Evolutionary conservation across 2,888 invertebrate species (phyloP).

Genomic region (Arctia plantaginis): DNA sequence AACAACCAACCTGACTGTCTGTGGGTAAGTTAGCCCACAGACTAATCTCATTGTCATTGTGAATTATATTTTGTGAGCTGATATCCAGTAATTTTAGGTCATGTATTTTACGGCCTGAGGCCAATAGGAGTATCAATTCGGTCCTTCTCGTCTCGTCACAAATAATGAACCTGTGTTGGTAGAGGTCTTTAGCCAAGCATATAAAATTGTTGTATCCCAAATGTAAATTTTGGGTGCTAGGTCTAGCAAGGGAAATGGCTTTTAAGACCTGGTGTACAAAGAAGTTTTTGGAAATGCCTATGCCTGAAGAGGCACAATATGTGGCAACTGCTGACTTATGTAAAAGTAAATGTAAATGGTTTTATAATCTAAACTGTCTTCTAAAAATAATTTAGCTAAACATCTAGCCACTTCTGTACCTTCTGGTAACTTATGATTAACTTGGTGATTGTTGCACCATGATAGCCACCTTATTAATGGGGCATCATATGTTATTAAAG

Average conservation of each 20-base stretch:
- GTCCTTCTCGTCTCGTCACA: not conserved
- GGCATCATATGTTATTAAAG: constrained; percentile 34
- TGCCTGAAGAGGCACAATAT: too few relatives aligned
- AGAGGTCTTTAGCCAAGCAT: not conserved
- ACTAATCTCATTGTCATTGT: not conserved
- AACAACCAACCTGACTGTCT: constrained; percentile 9
- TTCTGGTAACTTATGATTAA: not conserved
- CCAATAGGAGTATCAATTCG: constrained; percentile 12
- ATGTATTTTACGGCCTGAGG: not conserved
- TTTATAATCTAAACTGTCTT: not conserved
- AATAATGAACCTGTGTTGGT: not conserved
- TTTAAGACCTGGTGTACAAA: not conserved
- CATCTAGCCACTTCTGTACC: constrained; percentile 3
- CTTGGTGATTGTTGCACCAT: not conserved
- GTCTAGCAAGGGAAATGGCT: not conserved
- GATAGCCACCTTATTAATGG: not conserved
- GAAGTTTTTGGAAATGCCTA: not conserved
- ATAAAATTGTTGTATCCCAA: not conserved
- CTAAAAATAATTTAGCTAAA: too few relatives aligned
- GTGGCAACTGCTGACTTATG: too few relatives aligned
- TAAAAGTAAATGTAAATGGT: constrained; percentile 15
- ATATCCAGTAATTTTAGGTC: constrained; percentile 1
- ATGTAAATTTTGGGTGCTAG: not conserved
- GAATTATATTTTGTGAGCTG: not conserved
- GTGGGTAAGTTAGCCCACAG: constrained; percentile 4